Evolutionary conservation across 2,888 invertebrate species (phyloP).

Genomic region (Invenusta paracnida): DNA sequence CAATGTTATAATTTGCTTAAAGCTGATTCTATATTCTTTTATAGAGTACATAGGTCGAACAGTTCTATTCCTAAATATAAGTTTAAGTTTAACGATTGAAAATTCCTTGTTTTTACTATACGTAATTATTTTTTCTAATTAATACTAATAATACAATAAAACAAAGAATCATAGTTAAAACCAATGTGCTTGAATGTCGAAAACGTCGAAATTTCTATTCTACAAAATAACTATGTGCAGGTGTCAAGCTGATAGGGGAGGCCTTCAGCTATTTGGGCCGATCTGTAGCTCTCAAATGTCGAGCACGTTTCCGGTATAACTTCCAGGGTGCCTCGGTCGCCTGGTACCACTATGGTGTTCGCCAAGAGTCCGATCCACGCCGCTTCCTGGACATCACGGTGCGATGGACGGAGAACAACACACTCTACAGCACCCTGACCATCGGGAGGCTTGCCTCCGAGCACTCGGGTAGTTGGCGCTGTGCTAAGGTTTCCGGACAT

Average conservation of each 20-base stretch:
- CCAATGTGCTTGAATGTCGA: too few relatives aligned
- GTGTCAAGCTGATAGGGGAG: background rate
- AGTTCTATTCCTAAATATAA: too few relatives aligned
- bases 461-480: constrained; percentile 1
- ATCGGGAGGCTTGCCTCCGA: background rate
- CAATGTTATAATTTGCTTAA: too few relatives aligned
- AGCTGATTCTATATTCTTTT: too few relatives aligned
- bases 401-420: background rate
- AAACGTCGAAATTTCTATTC: too few relatives aligned
- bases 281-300: background rate
- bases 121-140: too few relatives aligned
- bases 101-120: too few relatives aligned
- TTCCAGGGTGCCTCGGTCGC: background rate
- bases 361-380: background rate
- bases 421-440: background rate
- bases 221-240: too few relatives aligned
- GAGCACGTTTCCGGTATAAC: background rate
- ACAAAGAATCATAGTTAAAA: too few relatives aligned
- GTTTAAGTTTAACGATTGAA: too few relatives aligned
- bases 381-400: background rate
- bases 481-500: background rate
- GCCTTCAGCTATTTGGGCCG: background rate
- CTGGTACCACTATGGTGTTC: constrained; percentile 17
- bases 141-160: too few relatives aligned
- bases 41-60: too few relatives aligned